Base-by-base conservation (phyloP, 2,797 vertebrate genomes). In the Cirrhinus mrigala region DNA sequence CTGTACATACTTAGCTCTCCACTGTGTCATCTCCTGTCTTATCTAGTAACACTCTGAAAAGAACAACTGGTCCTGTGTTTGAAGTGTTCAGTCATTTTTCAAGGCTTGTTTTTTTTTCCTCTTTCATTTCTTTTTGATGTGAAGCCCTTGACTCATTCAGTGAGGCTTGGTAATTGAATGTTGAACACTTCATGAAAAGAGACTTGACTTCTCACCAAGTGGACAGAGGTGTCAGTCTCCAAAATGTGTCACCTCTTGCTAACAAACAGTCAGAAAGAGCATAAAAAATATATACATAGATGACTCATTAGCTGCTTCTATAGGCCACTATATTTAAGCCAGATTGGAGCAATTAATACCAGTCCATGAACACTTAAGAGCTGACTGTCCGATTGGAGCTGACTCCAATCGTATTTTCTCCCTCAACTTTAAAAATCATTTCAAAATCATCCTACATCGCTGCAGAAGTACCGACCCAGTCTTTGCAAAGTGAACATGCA, bases 161-260 rank as follows among this genome's bases (percentile, higher is more conserved):
- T 82, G 56, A 73, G 75, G 40, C 64, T 58, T 46, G 52, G 81
- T 89, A 87, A 88, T 74, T 80, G 83, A 90, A 79, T 81, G 29
- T 46, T 69, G 48, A 85, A 84, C 76, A 73, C 68, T 73, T 64
- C 77, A 76, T 83, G 46, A 83, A 86, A 78, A 62, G 71, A 81
- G 58, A 80, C 69, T 83, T 77, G 80, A 83, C 75, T 78, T 82
- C 46, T 37, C 75, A 77, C 64, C 73, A 60, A 58, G 73, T 46
- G 50, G 24, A 27, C 37, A 18, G 12, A 22, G 79, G 56, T 80
- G 71, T 60, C 70, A 76, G 52, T 48, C 24, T 75, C 18, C 22
- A 56, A 24, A 54, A 66, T 1, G 6, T 18, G n/a, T 73, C 54
- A 60, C 52, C 6, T 71, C 52, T 84, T 27, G 9, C 46, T 27